Evolutionary conservation across 1,140 invertebrate genomes (phyloP), one percentile per base, ranked within the genome.

Genomic region (Littorina saxatilis): DNA sequence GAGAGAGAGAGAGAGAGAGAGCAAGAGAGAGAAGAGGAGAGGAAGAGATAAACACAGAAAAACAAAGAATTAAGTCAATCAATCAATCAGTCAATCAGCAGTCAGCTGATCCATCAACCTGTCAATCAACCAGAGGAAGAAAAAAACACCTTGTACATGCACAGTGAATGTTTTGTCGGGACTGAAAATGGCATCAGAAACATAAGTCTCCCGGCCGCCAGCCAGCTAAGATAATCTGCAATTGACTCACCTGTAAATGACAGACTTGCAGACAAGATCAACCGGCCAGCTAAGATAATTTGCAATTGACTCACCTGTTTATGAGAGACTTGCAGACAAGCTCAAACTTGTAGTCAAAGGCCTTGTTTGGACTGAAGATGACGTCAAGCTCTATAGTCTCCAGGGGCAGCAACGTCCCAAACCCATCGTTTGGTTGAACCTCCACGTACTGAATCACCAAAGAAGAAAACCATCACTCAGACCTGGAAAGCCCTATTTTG

Each of bases 361-460:
- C 90, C 83, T 90, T 90, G 73, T 87, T 86, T 40, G 92, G 91
- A 83, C 88, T 91, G 81, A 93, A 92, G n/a, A 92, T 88, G 35
- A 92, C 88, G 74, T 92, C 89, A 4, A 93, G 84, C 17, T 90
- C 85, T 55, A 92, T 87, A 4, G 90, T 92, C 80, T 93, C 91
- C 43, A 90, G 77, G 17, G 92, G 92, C 37, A 93, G 77, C 58
- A 93, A 77, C 29, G 90, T 92, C 27, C 92, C 92, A 90, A 92
- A 93, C 1, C 92, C 92, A 88, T 92, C 91, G 88, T 92, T 91
- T 13, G 92, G 92, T 78, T 93, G 92, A 7, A 92, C 89, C 52
- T 92, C 91, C 29, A 92, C 85, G 87, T 87, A 92, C 92, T 93
- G 82, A 52, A 89, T 87, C 40, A 79, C 15, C n/a, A 40, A 35